These are phyloP conservation scores for Orchesella flavescens DNA, from an alignment of 2,888 invertebrate species.

Conservation along the genomic window DNA sequence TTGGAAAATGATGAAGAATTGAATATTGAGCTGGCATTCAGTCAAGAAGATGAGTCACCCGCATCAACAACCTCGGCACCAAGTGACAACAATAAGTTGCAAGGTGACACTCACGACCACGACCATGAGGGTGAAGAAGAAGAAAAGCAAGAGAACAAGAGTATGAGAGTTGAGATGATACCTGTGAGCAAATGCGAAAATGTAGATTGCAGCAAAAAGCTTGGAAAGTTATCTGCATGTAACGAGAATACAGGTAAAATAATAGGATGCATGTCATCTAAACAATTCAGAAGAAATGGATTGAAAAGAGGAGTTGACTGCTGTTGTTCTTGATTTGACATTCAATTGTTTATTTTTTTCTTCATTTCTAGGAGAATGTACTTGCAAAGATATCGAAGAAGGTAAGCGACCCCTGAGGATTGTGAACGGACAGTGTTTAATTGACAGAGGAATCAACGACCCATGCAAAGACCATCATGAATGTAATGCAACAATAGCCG, in stretches of 20 bases:
- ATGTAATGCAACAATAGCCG: constrained; percentile 14
- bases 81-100: background rate
- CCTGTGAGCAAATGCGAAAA: background rate
- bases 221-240: constrained; percentile 22
- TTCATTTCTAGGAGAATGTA: constrained; percentile 33
- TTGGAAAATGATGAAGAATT: background rate
- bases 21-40: background rate
- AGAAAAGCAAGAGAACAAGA: background rate
- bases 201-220: constrained; percentile 2
- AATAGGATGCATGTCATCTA: background rate
- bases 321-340: background rate
- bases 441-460: constrained; percentile 19
- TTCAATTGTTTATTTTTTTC: too few species aligned
- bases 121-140: background rate
- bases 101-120: background rate
- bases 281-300: background rate
- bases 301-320: background rate
- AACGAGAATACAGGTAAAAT: constrained; percentile 23
- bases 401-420: background rate
- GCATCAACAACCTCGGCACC: background rate
- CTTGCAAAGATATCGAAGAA: constrained; percentile 20
- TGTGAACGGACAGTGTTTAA: constrained; percentile 1
- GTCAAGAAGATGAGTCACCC: background rate
- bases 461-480: constrained; percentile 24
- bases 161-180: background rate